phyloP scores from a whole-genome alignment of 1,140 invertebrate genomes.

The Trinorchestia longiramus region DNA sequence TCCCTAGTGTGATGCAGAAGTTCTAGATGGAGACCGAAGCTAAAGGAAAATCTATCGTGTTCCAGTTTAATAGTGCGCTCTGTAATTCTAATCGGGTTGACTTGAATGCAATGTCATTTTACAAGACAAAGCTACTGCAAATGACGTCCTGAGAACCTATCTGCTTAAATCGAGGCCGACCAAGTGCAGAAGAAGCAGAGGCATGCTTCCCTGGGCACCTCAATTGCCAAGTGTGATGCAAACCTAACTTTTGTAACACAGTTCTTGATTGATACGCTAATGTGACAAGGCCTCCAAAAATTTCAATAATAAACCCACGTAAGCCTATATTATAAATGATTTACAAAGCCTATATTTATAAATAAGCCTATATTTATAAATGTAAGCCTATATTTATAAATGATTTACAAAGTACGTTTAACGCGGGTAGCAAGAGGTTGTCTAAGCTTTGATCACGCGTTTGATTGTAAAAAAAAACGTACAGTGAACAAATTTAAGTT shows the following conservation, averaged over 20 bases:
- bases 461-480: neutral
- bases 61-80: neutral
- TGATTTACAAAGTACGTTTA: too few species aligned
- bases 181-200: too few species aligned
- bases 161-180: too few species aligned
- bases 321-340: neutral
- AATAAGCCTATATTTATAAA: too few species aligned
- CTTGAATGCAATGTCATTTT: neutral
- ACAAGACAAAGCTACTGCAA: neutral
- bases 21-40: neutral
- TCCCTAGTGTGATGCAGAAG: neutral
- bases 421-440: too few species aligned
- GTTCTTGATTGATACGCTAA: too few species aligned
- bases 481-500: neutral
- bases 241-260: too few species aligned
- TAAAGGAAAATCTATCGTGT: neutral
- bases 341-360: too few species aligned
- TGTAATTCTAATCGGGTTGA: neutral
- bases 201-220: too few species aligned
- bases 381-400: neutral
- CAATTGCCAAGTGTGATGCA: too few species aligned
- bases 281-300: too few species aligned
- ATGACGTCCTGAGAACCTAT: neutral
- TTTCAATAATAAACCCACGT: too few species aligned
- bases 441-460: neutral